Evolutionary conservation across 2,797 vertebrate genomes (phyloP).

Genomic region (Amblyraja radiata): DNA sequence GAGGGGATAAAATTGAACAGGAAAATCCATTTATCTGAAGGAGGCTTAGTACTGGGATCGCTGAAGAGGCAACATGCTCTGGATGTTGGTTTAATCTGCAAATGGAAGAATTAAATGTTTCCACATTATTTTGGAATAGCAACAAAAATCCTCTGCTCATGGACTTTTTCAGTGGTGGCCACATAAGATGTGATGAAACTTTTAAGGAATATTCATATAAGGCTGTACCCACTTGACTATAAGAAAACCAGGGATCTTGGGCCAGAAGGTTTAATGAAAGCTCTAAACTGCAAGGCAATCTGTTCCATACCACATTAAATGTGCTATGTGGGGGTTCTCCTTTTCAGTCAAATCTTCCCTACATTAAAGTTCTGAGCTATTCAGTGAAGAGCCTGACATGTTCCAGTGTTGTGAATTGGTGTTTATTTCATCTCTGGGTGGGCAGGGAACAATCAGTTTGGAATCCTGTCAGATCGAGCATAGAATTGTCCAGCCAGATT

Average conservation of each 20-base stretch:
- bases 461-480: too few species aligned
- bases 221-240: neutral
- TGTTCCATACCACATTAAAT: neutral
- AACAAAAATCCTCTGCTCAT: neutral
- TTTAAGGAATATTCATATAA: slow-evolving; percentile 17
- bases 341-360: neutral
- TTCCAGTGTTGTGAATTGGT: neutral
- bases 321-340: neutral
- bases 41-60: neutral
- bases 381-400: neutral
- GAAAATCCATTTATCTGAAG: neutral
- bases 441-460: too few species aligned
- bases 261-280: neutral
- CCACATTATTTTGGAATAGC: neutral
- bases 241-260: neutral
- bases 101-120: neutral
- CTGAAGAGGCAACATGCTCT: neutral
- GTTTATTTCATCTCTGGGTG: neutral
- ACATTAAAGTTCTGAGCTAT: neutral
- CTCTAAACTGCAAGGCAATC: neutral
- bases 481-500: neutral
- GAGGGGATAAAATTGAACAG: neutral
- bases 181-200: too few species aligned
- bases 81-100: neutral
- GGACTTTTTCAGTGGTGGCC: neutral